Conservation (phyloP, 2,113 vertebrate species). For the Elanus axillaris region DNA sequence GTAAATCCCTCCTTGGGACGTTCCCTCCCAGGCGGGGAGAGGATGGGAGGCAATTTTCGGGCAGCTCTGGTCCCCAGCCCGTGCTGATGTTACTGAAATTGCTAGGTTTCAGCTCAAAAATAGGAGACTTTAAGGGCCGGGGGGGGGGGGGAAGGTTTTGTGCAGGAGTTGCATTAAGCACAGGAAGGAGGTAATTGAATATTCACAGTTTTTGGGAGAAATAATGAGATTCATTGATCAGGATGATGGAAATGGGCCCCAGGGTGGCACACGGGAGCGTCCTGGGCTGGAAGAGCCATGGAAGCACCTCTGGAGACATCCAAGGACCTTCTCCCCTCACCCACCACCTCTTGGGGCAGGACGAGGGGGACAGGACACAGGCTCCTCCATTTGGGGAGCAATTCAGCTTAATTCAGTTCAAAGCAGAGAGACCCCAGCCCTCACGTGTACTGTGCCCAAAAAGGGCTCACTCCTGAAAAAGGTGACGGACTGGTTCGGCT, state of each 20-base stretch:
- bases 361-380: fast-evolving
- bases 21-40: neutral
- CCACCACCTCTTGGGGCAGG: too few species aligned
- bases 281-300: neutral
- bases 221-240: fast-evolving
- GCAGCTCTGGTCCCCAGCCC: too few species aligned
- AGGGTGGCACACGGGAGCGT: neutral
- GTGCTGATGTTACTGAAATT: fast-evolving
- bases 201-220: neutral
- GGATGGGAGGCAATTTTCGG: neutral
- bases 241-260: neutral
- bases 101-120: neutral
- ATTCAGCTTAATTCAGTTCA: neutral
- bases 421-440: neutral
- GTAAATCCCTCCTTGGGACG: neutral
- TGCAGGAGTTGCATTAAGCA: neutral
- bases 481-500: fast-evolving
- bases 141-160: neutral
- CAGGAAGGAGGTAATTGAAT: neutral
- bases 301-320: neutral
- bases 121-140: neutral
- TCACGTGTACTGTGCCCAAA: fast-evolving
- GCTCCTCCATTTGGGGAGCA: neutral
- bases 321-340: neutral
- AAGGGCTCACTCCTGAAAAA: fast-evolving